These are phyloP conservation scores for Podargus strigoides DNA, from an alignment of 2,797 vertebrate species.

Conservation along the genomic window DNA sequence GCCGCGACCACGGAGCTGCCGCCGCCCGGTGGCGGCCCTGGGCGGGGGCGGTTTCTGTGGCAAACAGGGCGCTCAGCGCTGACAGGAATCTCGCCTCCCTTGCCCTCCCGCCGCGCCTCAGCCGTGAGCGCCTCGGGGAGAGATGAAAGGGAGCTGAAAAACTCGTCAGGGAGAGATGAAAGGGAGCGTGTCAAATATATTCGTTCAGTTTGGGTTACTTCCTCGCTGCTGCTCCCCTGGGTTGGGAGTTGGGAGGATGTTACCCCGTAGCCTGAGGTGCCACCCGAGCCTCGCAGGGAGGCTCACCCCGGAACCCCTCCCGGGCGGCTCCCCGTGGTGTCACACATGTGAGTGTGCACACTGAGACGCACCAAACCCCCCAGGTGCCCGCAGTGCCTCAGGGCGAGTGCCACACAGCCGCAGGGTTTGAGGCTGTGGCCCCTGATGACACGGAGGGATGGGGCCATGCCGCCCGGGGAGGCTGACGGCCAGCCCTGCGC, in stretches of 20 bases:
- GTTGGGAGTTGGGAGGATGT: rapidly evolving
- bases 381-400: rapidly evolving
- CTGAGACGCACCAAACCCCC: rapidly evolving
- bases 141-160: rapidly evolving
- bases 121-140: rapidly evolving
- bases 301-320: too few relatives aligned
- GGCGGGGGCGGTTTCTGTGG: neutral
- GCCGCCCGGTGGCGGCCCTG: neutral
- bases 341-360: rapidly evolving
- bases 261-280: neutral
- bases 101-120: rapidly evolving
- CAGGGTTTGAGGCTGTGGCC: neutral
- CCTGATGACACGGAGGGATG: rapidly evolving
- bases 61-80: neutral
- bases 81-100: neutral
- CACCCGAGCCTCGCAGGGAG: rapidly evolving
- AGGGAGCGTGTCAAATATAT: rapidly evolving
- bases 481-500: rapidly evolving
- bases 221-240: neutral
- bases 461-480: neutral
- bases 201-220: rapidly evolving
- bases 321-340: rapidly evolving
- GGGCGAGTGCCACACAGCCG: rapidly evolving
- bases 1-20: neutral
- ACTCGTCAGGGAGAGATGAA: rapidly evolving